A percentile compares a stretch with the other conserved stretches of the same genome.
These are phyloP conservation scores for Knipowitschia caucasica DNA, from an alignment of 2,797 vertebrate genomes.

Conservation along the genomic window DNA sequence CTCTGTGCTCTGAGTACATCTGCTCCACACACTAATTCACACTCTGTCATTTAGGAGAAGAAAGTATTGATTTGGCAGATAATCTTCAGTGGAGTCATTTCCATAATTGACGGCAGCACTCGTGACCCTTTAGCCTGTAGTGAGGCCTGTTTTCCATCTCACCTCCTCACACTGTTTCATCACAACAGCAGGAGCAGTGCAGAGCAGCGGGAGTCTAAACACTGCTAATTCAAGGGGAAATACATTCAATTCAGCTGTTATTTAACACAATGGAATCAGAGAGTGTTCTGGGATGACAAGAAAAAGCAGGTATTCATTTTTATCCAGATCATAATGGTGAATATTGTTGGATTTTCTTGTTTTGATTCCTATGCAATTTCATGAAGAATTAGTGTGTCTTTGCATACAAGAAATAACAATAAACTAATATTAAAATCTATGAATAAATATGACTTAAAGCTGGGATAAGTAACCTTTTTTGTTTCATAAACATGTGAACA, in stretches of 20 bases:
- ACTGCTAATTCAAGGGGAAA: constrained; percentile 2
- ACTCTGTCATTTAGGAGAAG: constrained; percentile 28
- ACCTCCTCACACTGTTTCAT: constrained; percentile 10
- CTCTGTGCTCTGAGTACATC: constrained; percentile 11
- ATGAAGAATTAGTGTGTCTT: too few species aligned
- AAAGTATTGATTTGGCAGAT: constrained; percentile 41
- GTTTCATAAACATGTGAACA: too few species aligned
- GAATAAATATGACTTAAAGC: too few species aligned
- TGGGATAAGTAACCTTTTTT: too few species aligned
- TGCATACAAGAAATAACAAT: too few species aligned
- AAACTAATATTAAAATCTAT: too few species aligned
- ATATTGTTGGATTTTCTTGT: too few species aligned
- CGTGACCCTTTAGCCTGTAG: constrained; percentile 34
- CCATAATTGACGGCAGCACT: constrained; percentile 42
- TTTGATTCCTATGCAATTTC: too few species aligned
- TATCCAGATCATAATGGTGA: too few species aligned
- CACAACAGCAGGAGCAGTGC: constrained; percentile 23
- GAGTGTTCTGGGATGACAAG: background rate
- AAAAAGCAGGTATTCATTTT: background rate
- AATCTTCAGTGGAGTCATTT: constrained; percentile 46
- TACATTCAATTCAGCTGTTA: background rate
- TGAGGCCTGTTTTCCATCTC: constrained; percentile 29
- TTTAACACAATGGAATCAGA: constrained; percentile 19
- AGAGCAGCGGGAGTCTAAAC: constrained; percentile 24
- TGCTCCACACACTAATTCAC: constrained; percentile 11